Percentiles rank a stretch among this genome's conserved stretches.
These are phyloP conservation scores for Formicarius rufipectus DNA, from an alignment of 2,113 vertebrate genomes.

Conservation along the genomic window DNA sequence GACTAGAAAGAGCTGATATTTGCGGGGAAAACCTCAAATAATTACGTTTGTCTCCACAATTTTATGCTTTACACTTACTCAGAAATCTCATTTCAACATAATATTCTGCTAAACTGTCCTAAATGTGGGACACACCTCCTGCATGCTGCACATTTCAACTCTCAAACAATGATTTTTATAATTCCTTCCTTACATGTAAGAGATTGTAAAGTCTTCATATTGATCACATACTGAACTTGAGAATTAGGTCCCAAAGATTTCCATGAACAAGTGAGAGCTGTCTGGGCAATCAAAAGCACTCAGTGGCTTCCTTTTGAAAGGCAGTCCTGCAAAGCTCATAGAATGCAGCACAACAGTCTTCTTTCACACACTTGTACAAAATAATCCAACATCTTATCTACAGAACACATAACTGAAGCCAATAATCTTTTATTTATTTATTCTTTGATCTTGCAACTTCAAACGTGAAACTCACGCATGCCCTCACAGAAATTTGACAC, in stretches of 20 bases:
- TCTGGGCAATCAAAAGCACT: background rate
- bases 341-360: background rate
- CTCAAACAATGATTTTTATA: background rate
- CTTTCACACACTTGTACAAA: background rate
- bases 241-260: background rate
- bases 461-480: background rate
- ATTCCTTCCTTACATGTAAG: background rate
- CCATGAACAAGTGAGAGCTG: background rate
- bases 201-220: background rate
- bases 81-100: background rate
- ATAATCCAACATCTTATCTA: background rate
- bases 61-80: background rate
- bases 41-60: background rate
- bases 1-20: background rate
- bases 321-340: background rate
- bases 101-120: background rate
- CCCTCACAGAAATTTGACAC: too few relatives aligned
- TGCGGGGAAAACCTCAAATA: background rate
- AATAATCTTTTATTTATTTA: background rate
- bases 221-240: background rate
- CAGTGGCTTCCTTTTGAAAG: background rate
- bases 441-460: conserved; percentile 1
- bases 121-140: background rate
- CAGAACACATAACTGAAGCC: background rate
- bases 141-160: background rate